phyloP scores from a whole-genome alignment of 2,888 invertebrate species.

The Muschampia plurimacula region DNA sequence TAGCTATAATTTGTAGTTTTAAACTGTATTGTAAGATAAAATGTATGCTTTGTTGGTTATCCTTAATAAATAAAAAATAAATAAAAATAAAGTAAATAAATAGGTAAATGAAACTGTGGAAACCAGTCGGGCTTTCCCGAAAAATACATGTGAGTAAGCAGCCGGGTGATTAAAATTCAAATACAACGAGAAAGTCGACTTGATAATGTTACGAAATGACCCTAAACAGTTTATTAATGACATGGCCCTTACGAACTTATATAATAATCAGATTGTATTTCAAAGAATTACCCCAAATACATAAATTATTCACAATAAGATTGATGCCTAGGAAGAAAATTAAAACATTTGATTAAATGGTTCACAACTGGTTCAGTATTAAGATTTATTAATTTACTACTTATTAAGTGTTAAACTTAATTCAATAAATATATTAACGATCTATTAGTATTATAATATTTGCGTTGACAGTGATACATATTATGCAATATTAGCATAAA shows the following conservation, averaged over 20 bases:
- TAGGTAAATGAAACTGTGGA: too few relatives aligned
- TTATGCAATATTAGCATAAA: constrained; percentile 13
- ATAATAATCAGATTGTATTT: constrained; percentile 2
- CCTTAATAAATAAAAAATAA: too few relatives aligned
- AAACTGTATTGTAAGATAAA: too few relatives aligned
- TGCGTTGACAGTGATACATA: not conserved
- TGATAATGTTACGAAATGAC: constrained; percentile 6
- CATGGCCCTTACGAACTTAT: constrained; percentile 2
- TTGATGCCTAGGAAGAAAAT: constrained; percentile 8
- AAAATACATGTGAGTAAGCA: too few relatives aligned
- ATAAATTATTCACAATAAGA: constrained; percentile 19
- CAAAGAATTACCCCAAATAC: constrained; percentile 16
- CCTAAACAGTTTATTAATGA: constrained; percentile 5
- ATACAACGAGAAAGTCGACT: constrained; percentile 1
- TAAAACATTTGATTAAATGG: constrained; percentile 19
- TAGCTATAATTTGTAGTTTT: too few relatives aligned
- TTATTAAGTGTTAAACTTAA: constrained; percentile 3
- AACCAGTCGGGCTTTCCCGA: too few relatives aligned
- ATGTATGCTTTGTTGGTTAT: too few relatives aligned
- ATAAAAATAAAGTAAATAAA: too few relatives aligned
- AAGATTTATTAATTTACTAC: constrained; percentile 15
- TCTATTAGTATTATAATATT: constrained; percentile 16
- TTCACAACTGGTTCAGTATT: constrained; percentile 20
- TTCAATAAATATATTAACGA: constrained; percentile 2
- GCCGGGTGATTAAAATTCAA: not conserved